Conservation (phyloP, 2,113 vertebrate genomes). For the Dendrocopos noguchii region DNA sequence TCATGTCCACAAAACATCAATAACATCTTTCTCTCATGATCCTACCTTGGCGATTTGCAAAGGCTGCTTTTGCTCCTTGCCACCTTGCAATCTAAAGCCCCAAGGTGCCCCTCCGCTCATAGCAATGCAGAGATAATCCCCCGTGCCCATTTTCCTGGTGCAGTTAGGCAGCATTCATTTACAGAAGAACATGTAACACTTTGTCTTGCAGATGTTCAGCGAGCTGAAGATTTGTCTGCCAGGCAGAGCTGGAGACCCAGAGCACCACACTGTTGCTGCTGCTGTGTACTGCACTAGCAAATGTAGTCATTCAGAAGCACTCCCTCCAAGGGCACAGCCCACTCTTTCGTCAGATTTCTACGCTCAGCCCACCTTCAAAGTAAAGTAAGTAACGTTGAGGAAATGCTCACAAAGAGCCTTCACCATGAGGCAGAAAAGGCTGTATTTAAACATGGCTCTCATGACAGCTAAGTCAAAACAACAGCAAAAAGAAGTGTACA, state of each 20-base stretch:
- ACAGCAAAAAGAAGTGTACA: not conserved
- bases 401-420: conserved; percentile 7
- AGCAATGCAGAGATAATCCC: conserved; percentile 91
- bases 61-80: conserved; percentile 83
- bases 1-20: not conserved
- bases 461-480: conserved; percentile 44
- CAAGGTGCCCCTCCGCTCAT: conserved; percentile 92
- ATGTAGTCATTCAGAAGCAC: conserved; percentile 26
- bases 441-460: not conserved
- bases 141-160: conserved; percentile 86
- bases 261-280: conserved; percentile 59
- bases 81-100: conserved; percentile 91
- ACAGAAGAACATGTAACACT: not conserved
- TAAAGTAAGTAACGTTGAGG: not conserved
- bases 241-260: conserved; percentile 42
- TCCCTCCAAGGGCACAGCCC: conserved; percentile 66
- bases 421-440: not conserved
- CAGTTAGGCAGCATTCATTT: conserved; percentile 56
- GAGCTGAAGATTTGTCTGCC: conserved; percentile 18
- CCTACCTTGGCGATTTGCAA: conserved; percentile 91
- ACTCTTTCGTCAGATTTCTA: conserved; percentile 74
- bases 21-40: not conserved
- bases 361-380: conserved; percentile 74
- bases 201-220: conserved; percentile 33
- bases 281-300: conserved; percentile 48